A percentile compares a stretch with the other conserved stretches of the same genome.
Evolutionary conservation across 2,797 vertebrate genomes (phyloP).

Genomic region (Selene dorsalis): DNA sequence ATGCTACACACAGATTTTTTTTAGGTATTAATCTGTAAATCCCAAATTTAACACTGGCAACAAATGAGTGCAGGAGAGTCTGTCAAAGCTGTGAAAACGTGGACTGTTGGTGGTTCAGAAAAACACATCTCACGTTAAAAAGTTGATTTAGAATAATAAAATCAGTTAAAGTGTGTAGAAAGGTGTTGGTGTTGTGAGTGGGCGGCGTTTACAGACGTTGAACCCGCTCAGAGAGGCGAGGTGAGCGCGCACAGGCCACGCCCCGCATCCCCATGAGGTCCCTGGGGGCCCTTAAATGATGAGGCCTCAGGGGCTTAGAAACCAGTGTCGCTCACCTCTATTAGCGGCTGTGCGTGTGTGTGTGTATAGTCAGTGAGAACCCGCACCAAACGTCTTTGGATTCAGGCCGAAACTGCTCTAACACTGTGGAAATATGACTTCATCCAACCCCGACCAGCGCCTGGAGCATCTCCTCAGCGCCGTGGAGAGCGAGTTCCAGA

Average conservation of each 20-base stretch:
- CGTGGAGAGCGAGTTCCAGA: constrained; percentile 87
- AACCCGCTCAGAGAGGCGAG: constrained; percentile 47
- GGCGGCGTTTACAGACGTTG: constrained; percentile 45
- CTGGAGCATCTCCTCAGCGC: constrained; percentile 88
- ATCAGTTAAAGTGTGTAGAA: background rate
- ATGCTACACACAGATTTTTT: constrained; percentile 8
- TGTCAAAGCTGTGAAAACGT: background rate
- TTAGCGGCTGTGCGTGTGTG: background rate
- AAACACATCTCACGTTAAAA: background rate
- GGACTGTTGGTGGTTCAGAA: background rate
- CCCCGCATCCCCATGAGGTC: constrained; percentile 81
- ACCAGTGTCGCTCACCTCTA: constrained; percentile 35
- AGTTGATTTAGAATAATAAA: background rate
- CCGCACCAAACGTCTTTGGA: constrained; percentile 18
- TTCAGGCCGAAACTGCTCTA: constrained; percentile 9
- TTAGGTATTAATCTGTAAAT: constrained; percentile 28
- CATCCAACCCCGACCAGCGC: constrained; percentile 83
- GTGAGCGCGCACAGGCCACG: constrained; percentile 57
- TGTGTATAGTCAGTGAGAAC: background rate
- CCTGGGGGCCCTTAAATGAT: constrained; percentile 79
- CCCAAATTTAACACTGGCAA: background rate
- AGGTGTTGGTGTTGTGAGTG: background rate
- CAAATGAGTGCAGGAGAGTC: background rate
- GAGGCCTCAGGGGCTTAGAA: constrained; percentile 39
- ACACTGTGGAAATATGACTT: constrained; percentile 78